These are phyloP conservation scores for Ispidina picta DNA, from an alignment of 2,797 vertebrate species.

Conservation along the genomic window DNA sequence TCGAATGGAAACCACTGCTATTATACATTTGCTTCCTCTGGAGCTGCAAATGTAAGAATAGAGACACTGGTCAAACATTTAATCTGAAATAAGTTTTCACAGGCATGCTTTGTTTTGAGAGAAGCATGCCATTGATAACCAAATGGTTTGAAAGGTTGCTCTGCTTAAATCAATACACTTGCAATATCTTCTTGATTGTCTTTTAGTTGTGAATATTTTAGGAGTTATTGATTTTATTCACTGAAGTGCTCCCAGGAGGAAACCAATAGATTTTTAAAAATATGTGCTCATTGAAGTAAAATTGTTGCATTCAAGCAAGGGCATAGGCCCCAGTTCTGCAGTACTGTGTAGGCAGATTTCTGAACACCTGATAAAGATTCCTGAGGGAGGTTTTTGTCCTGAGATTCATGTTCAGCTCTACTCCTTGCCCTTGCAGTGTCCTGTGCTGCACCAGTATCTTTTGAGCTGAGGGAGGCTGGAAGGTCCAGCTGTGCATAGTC, in stretches of 20 bases:
- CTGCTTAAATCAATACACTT: background rate
- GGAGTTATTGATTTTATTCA: background rate
- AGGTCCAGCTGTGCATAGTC: background rate
- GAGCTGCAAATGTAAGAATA: constrained; percentile 16
- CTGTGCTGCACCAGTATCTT: too few species aligned
- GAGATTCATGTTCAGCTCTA: background rate
- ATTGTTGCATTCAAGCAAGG: background rate
- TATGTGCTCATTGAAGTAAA: background rate
- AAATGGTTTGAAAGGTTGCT: background rate
- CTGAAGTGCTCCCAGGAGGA: background rate
- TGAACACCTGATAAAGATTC: background rate
- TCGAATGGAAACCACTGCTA: background rate
- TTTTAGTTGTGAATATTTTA: constrained; percentile 30
- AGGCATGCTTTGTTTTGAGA: background rate
- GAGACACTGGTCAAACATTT: background rate
- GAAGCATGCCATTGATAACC: background rate
- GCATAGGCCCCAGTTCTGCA: background rate
- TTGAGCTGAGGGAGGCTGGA: background rate
- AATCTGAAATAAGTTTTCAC: background rate
- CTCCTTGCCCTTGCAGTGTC: background rate
- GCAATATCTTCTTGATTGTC: background rate
- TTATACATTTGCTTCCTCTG: background rate
- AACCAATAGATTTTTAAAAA: background rate
- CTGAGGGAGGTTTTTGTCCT: background rate
- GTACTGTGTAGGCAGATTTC: background rate